Conservation (phyloP, 2,888 invertebrate species). For the Leptura quadrifasciata region DNA sequence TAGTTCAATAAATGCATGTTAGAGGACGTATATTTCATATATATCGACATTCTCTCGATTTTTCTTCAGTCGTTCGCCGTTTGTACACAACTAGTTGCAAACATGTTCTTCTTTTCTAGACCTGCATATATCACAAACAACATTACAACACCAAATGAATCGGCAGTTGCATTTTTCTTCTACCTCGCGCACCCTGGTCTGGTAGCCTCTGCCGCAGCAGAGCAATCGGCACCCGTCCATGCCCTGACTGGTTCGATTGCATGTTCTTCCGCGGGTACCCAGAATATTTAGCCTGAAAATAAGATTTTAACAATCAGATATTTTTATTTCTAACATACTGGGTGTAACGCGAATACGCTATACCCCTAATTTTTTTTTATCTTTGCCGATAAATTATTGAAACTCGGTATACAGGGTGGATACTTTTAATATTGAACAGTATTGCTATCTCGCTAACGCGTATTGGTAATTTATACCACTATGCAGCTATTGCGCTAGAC, state of each 20-base stretch:
- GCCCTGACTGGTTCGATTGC: slow-evolving; percentile 89
- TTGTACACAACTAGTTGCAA: slow-evolving; percentile 80
- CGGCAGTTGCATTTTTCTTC: slow-evolving; percentile 92
- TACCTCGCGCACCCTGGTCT: slow-evolving; percentile 87
- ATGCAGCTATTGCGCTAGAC: no score
- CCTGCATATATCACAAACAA: slow-evolving; percentile 89
- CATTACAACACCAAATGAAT: slow-evolving; percentile 94
- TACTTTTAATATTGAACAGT: no score
- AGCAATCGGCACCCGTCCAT: slow-evolving; percentile 90
- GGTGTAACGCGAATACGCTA: no score
- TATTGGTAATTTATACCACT: no score
- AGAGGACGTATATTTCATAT: slow-evolving; percentile 32
- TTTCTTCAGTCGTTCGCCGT: slow-evolving; percentile 53
- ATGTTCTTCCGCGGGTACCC: slow-evolving; percentile 88
- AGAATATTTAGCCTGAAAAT: slow-evolving; percentile 83
- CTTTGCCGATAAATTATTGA: no score
- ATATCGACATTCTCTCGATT: slow-evolving; percentile 25
- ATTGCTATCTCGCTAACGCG: no score
- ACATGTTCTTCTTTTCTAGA: slow-evolving; percentile 88
- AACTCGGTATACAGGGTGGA: no score
- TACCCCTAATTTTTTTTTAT: no score
- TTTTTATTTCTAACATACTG: no score
- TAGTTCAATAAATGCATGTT: slow-evolving; percentile 27
- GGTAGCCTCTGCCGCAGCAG: slow-evolving; percentile 93
- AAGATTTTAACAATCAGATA: neutral